Evolutionary conservation across 2,888 invertebrate genomes (phyloP), one percentile per base, ranked within the genome.

Genomic region (Stomorhina lunata): DNA sequence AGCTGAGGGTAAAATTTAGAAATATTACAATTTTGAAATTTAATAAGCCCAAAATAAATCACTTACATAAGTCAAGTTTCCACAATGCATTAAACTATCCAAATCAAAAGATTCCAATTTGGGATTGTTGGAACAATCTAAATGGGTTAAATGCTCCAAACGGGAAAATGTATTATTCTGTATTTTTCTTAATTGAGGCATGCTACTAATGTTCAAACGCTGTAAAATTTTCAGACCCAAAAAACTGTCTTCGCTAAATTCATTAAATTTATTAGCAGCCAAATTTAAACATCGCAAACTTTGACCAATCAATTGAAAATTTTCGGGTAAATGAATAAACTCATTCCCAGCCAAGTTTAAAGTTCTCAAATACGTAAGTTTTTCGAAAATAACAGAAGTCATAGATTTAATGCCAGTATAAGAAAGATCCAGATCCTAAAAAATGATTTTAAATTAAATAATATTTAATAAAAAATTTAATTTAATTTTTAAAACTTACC

Each of bases 271-370:
- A 89, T 95, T 95, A 79, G 92, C 92, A 84, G 94, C 94, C 85
- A 95, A 91, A 40, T 93, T 93, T 17, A 95, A 91, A 72, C 92
- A 92, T 86, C 93, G 91, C 79, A 95, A 89, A 4, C 92, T 92
- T 59, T 89, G 89, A n/a, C 93, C 93, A 29, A 94, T 88, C 68
- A 92, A 86, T 59, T 91, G 92, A 53, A 95, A 87, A 85, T 92
- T 92, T 65, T 92, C 91, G 0, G 95, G 95, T 17, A 95, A 93
- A 4, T 91, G 92, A 50, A 92, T 91, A 68, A 95, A 92, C 59
- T 92, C 90, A 88, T 95, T 95, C 50, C 93, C 92, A 0, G 94
- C 93, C 59, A 95, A 88, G 87, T 94, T 93, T 37, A 95, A 90
- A 69, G 92, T 92, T 57, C 92, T 92, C 66, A 95, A 88, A 40